Evolutionary conservation across 2,113 vertebrate genomes (phyloP), one percentile per base, ranked within the genome.

Genomic region (Ophthalmolycus amberensis): DNA sequence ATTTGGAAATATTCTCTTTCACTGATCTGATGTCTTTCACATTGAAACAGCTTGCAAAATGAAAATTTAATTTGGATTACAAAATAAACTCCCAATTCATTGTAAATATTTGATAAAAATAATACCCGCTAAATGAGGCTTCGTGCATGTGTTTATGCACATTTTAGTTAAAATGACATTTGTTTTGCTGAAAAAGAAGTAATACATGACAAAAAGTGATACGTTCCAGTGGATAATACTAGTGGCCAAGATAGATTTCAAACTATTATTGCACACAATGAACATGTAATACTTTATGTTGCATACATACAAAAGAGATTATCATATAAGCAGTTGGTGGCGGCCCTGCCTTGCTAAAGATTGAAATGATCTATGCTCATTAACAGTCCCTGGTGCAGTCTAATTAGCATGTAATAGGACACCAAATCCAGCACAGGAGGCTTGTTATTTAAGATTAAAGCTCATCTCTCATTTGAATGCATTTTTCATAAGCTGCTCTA

Each of bases 361-460:
- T 92, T 92, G 91, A 93, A 91, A 93, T 93, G 92, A 95, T 94
- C 91, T 90, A 85, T 67, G 83, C 92, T 94, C 89, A 94, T 95
- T 91, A 95, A 92, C 85, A 91, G 92, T 94, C 94, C 92, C 94
- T 74, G 64, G 92, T 88, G 92, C 84, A 80, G 80, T 86, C 92
- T 94, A 94, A 95, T 95, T 95, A 95, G 91, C 92, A 95, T 92
- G 94, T 94, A 95, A 95, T 95, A 93, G 92, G 93, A 94, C 93
- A 93, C 91, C 89, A 92, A 94, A 94, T 95, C 92, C 92, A 93
- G 95, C 92, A 92, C 93, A 95, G 93, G 92, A 95, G 94, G 89
- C 92, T 94, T 95, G 95, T 95, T 95, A 95, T 95, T 95, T 95
- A 95, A 95, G 94, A 93, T 94, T 94, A 95, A 95, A 95, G 91